phyloP scores from a whole-genome alignment of 1,140 invertebrate species.

The Chrysopa pallens region DNA sequence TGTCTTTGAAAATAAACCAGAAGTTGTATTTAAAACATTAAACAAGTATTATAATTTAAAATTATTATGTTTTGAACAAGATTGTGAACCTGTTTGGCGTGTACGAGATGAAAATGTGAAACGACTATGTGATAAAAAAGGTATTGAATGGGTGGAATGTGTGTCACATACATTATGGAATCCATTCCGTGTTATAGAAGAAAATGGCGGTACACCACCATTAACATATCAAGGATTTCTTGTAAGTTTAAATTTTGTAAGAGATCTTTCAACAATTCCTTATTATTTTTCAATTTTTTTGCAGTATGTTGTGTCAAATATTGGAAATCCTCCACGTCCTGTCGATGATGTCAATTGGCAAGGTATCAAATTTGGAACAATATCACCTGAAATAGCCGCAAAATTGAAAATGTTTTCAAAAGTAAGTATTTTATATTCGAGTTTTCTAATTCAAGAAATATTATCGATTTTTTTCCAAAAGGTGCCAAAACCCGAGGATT shows the following conservation, averaged over 20 bases:
- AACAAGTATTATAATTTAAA: constrained; percentile 1
- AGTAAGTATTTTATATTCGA: constrained; percentile 11
- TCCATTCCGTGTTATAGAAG: constrained; percentile 39
- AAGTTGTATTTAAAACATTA: constrained; percentile 32
- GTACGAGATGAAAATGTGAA: constrained; percentile 38
- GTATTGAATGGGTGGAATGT: constrained; percentile 34
- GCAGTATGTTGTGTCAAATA: constrained; percentile 36
- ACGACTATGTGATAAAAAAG: constrained; percentile 30
- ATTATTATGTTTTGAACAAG: constrained; percentile 41
- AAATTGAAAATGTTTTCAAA: constrained; percentile 28
- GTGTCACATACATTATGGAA: constrained; percentile 58
- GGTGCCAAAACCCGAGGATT: constrained; percentile 35
- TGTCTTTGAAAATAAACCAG: constrained; percentile 43
- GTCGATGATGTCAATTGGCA: constrained; percentile 28
- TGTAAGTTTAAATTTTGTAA: constrained; percentile 22
- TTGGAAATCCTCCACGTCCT: constrained; percentile 40
- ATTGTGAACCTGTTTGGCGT: constrained; percentile 53
- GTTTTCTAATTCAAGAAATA: too few relatives aligned
- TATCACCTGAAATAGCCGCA: constrained; percentile 22
- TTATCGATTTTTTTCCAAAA: constrained; percentile 5
- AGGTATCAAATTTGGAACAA: constrained; percentile 27
- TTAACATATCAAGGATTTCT: constrained; percentile 57
- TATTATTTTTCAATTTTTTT: constrained; percentile 4
- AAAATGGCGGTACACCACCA: constrained; percentile 50
- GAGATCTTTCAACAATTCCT: neutral